Base-by-base conservation (phyloP, 2,113 vertebrate genomes). In the Neolamprologus brichardi region DNA sequence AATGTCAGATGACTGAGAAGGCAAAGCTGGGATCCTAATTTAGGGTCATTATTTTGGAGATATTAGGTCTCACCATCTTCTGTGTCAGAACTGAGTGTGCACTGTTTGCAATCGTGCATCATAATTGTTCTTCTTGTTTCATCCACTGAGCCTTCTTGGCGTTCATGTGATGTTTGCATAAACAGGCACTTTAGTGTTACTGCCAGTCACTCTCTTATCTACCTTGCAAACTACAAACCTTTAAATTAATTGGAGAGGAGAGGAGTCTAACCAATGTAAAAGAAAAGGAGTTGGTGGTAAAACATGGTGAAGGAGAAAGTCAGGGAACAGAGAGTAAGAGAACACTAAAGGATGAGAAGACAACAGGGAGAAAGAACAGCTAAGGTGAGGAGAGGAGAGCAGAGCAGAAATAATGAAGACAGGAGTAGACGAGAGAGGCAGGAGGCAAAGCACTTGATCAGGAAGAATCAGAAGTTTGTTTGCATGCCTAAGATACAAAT, bases 401-500 rank as follows among this genome's bases (percentile, higher is more conserved):
- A 30, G 23, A 81, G 34, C 28, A 39, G 75, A 78, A 52, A 72
- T 32, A 72, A 77, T 83, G 15, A 32, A 58, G 81, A 84, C 49
- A 12, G 81, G 79, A 62, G 52, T 51, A 81, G 67, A 88, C 4
- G 2, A 78, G 81, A n/a, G 82, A 88, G 54, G 72, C 34, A 52
- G 58, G 30, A 77, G 77, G 79, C 58, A 72, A 79, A 82, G 46
- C 85, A 87, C 23, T 87, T 87, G 64, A 93, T 94, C 91, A 88
- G 52, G 54, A 70, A 86, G 75, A 93, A 93, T 93, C 86, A 79
- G 46, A 92, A 88, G 90, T 94, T 92, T 91, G 84, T 90, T 94
- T 92, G 67, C 85, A 81, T 85, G 82, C 81, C 80, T 79, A 56
- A 88, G 58, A 89, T 87, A 91, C 87, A 91, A 91, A 93, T 88